Evolutionary conservation across 2,797 vertebrate species (phyloP), one percentile per base, ranked within the genome.

Genomic region (Acrocephalus scirpaceus): DNA sequence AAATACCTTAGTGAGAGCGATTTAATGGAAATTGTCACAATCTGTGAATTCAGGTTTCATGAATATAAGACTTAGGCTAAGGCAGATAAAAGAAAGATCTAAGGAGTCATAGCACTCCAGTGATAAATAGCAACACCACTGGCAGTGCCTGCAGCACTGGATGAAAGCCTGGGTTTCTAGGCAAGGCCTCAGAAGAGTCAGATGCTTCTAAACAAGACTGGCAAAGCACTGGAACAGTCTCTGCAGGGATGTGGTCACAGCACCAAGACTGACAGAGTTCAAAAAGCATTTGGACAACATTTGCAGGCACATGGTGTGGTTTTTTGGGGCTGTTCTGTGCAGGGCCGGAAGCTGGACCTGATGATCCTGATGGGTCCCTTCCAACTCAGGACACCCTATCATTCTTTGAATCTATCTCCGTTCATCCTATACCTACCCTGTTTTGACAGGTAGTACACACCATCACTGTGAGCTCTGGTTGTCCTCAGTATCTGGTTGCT

Each of bases 401-500:
- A 47, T 17, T 72, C 45, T 66, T 26, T 34, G 30, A 48, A 17
- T 47, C 25, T 30, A 4, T 34, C 34, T 86, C 42, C 16, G 25
- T 64, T 90, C 38, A 29, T 38, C 32, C 17, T 22, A 61, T 30
- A 58, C 8, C 13, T 50, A 13, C 32, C 58, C 23, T 53, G 36
- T 45, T 71, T 65, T 42, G 42, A 8, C 2, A 4, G 13, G 8
- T 30, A 17, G 17, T 44, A 10, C 27, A 51, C 5, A 3, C 11
- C 11, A 25, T 27, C 40, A 16, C 0, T 16, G 34, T 61, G 66
- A 94, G 19, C 27, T 91, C 51, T 62, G 13, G 40, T 5, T 36
- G 12, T 29, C 30, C n/a, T 74, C 56, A 69, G 19, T 15, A 38
- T 3, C 2, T 4, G 8, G 16, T 17, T 1, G 0, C 2, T 72